Evolutionary conservation across 2,113 vertebrate genomes (phyloP).

Genomic region (Eonycteris spelaea): DNA sequence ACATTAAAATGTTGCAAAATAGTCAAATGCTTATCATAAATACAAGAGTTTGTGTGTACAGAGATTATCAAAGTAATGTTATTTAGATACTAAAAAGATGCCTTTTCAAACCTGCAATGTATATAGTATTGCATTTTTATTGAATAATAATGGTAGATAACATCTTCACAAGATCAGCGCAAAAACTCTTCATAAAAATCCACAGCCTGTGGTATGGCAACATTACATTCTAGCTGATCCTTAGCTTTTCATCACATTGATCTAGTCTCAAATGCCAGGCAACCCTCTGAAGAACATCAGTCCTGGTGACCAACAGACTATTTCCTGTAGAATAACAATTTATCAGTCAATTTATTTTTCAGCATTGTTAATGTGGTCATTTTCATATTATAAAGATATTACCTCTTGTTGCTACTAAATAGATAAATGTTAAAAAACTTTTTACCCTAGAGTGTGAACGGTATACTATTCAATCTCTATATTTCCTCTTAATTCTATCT

Average conservation of each 20-base stretch:
- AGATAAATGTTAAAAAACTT: neutral
- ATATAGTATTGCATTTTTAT: neutral
- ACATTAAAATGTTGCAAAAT: neutral
- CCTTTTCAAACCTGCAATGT: neutral
- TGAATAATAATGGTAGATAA: neutral
- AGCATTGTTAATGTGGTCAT: neutral
- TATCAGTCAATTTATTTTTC: neutral
- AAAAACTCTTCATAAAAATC: neutral
- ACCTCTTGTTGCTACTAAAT: neutral
- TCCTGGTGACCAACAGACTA: accelerated
- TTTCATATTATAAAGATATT: neutral
- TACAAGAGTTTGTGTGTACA: neutral
- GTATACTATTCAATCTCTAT: neutral
- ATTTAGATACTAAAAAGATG: neutral
- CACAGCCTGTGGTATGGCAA: too few species aligned
- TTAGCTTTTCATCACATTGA: neutral
- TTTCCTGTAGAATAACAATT: neutral
- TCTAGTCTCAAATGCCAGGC: neutral
- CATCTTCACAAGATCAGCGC: neutral
- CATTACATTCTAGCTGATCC: neutral
- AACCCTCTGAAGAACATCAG: neutral
- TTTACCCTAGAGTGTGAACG: accelerated
- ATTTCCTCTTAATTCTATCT: neutral
- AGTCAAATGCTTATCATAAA: neutral
- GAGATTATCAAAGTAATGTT: neutral